Evolutionary conservation across 2,113 vertebrate species (phyloP), one percentile per base, ranked within the genome.

Genomic region (Dipodomys stephensi): DNA sequence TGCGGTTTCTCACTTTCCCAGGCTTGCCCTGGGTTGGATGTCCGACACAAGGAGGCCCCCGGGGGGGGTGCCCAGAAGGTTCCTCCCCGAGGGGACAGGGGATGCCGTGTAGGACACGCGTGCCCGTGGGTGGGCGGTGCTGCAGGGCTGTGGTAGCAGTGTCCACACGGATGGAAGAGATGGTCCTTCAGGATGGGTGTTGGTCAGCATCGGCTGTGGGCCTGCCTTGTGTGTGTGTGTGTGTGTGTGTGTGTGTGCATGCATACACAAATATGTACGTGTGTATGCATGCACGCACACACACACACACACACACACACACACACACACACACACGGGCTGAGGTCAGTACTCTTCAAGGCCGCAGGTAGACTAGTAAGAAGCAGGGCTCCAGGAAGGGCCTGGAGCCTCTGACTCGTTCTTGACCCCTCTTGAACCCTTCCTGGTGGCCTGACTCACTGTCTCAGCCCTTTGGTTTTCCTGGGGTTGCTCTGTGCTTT

Each of bases 1-100:
- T 2, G 25, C 0, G 39, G 88, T 95, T 86, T 85, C 94, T 57
- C 15, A 81, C 89, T 96, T 96, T 95, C 87, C 72, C 87, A 87
- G 78, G 94, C 25, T 0, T 30, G 72, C 57, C 30, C 64, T 78
- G 12, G 44, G 69, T 60, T 44, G 32, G 72, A 44, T 30, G 60
- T 95, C 44, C 35, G 77, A 68, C 57, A 27, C 57, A 20, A n/a
- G n/a, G 46, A 18, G 27, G 60, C 62, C 60, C 49, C 68, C 57
- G 79, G 49, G 60, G 39, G 39, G 35, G 39, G 3, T 67, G 53
- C 65, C 46, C 25, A 22, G 78, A 73, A 39, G 46, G 71, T 35
- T 60, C 67, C 69, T 77, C 15, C 20, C 19, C 2, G 6, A 4
- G 11, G 25, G 49, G 49, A 12, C 49, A 49, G 16, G 2, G 9